Percentiles rank a stretch among this genome's conserved stretches.
phyloP scores from a whole-genome alignment of 2,113 vertebrate species.

The Phasianus colchicus region DNA sequence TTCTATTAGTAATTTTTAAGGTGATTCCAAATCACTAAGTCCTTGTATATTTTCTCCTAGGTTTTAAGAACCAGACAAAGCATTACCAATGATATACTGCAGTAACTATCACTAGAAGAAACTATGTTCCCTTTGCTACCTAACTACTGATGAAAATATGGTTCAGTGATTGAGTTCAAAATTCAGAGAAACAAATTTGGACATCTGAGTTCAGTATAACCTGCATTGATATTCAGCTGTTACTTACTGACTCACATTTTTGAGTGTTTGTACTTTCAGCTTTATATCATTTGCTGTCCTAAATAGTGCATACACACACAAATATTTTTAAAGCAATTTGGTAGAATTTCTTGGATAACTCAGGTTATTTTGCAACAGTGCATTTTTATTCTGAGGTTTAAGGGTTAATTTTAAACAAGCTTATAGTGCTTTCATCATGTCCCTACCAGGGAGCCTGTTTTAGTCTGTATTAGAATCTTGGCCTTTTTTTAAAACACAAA shows the following conservation, averaged over 20 bases:
- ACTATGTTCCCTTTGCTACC: too few species aligned
- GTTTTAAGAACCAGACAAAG: not conserved
- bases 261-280: not conserved
- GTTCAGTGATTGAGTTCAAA: not conserved
- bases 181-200: not conserved
- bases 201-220: not conserved
- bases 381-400: not conserved
- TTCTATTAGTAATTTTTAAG: not conserved
- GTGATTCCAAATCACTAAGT: not conserved
- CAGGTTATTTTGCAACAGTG: not conserved
- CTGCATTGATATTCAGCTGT: not conserved
- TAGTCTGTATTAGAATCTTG: not conserved
- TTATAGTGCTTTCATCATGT: not conserved
- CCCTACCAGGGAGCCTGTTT: not conserved
- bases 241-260: not conserved
- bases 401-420: not conserved
- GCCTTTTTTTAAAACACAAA: not conserved
- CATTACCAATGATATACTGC: not conserved
- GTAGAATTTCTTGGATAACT: not conserved
- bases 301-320: not conserved
- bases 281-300: not conserved
- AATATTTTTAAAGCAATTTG: not conserved
- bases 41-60: not conserved
- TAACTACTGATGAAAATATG: too few species aligned
- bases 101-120: too few species aligned